A percentile compares a stretch with the other conserved stretches of the same genome.
Evolutionary conservation across 2,797 vertebrate genomes (phyloP).

Genomic region (Gymnothorax javanicus): DNA sequence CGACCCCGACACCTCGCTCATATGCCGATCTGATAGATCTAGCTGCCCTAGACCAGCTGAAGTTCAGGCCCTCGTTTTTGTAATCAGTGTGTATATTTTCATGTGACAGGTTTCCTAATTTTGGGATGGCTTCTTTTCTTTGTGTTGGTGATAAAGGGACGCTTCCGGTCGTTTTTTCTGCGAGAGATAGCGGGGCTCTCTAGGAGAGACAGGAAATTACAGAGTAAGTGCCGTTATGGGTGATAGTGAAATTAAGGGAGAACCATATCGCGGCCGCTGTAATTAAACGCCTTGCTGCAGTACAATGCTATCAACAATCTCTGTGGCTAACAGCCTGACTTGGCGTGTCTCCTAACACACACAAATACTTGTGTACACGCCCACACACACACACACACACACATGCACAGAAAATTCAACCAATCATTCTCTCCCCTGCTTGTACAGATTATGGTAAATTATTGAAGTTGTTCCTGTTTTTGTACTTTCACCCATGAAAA

Average conservation of each 20-base stretch:
- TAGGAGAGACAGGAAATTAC: slow-evolving; percentile 77
- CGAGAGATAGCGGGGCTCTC: slow-evolving; percentile 68
- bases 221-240: slow-evolving; percentile 73
- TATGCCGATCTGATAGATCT: background rate
- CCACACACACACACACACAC: slow-evolving; percentile 23
- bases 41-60: slow-evolving; percentile 23
- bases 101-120: slow-evolving; percentile 45
- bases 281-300: slow-evolving; percentile 69
- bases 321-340: slow-evolving; percentile 57
- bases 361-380: slow-evolving; percentile 24
- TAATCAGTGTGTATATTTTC: slow-evolving; percentile 61
- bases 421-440: too few species aligned
- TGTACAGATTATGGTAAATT: background rate
- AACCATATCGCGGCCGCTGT: slow-evolving; percentile 65
- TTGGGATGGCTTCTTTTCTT: slow-evolving; percentile 56
- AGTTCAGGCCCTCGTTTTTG: slow-evolving; percentile 53
- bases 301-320: slow-evolving; percentile 56
- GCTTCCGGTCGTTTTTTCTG: slow-evolving; percentile 63
- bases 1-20: background rate
- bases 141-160: slow-evolving; percentile 70
- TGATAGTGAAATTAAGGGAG: slow-evolving; percentile 73
- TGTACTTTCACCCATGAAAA: background rate
- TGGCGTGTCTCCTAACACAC: slow-evolving; percentile 40
- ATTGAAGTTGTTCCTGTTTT: background rate
- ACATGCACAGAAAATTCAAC: background rate